These are phyloP conservation scores for Okapia johnstoni DNA, from an alignment of 2,113 vertebrate genomes.

Conservation along the genomic window DNA sequence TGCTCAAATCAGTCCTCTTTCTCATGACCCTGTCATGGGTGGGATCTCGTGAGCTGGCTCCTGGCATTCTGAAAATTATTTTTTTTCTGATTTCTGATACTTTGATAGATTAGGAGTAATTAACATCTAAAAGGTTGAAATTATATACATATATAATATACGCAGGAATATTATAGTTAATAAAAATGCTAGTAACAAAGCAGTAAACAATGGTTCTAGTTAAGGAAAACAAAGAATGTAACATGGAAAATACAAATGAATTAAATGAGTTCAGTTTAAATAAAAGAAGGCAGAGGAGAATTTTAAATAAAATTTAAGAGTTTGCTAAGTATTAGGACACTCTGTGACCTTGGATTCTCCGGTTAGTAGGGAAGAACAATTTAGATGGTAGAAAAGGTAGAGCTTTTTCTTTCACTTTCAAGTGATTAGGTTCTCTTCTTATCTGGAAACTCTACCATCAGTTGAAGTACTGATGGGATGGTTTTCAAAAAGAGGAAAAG, in stretches of 20 bases:
- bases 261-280: neutral
- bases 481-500: neutral
- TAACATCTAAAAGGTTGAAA: neutral
- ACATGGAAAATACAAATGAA: neutral
- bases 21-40: no score
- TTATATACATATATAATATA: neutral
- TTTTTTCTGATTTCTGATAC: neutral
- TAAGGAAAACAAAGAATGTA: neutral
- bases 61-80: neutral
- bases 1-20: no score
- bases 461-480: neutral
- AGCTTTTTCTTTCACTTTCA: neutral
- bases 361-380: neutral
- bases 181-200: neutral
- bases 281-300: neutral
- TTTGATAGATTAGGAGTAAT: neutral
- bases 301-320: neutral
- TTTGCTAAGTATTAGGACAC: neutral
- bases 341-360: neutral
- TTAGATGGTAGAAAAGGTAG: neutral
- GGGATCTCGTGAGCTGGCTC: no score
- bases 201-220: neutral
- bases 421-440: neutral
- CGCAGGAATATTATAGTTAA: neutral
- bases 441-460: neutral